These are phyloP conservation scores for Pentamera pediparva DNA, from an alignment of 53 echinoderm and acorn worm genomes.

Conservation along the genomic window DNA sequence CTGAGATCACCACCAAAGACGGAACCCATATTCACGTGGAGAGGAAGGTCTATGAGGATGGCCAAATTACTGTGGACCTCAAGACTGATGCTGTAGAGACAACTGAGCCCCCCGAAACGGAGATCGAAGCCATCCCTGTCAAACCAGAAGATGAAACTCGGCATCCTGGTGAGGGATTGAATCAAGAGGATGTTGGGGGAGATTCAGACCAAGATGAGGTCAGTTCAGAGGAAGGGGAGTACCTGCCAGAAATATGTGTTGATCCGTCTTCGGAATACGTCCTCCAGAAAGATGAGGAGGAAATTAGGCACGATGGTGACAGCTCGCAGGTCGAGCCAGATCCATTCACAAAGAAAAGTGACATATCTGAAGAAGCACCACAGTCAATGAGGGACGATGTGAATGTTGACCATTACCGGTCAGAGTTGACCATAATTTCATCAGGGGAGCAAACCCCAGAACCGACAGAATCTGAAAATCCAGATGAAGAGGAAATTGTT, in stretches of 20 bases:
- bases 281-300: slow-evolving; percentile 1
- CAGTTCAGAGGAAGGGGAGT: slow-evolving; percentile 44
- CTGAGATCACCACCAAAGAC: slow-evolving; percentile 15
- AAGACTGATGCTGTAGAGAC: slow-evolving; percentile 9
- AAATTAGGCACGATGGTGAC: not conserved
- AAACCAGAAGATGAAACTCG: not conserved
- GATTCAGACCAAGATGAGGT: slow-evolving; percentile 42
- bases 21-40: slow-evolving; percentile 14
- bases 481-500: slow-evolving; percentile 30
- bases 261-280: slow-evolving; percentile 30
- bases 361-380: slow-evolving; percentile 12
- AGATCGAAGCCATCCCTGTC: not conserved
- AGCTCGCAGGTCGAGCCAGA: slow-evolving; percentile 40
- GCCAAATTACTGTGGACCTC: slow-evolving; percentile 12
- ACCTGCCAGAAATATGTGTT: slow-evolving; percentile 45
- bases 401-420: not conserved
- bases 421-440: not conserved
- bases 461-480: not conserved
- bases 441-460: not conserved
- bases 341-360: slow-evolving; percentile 61
- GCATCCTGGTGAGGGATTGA: not conserved
- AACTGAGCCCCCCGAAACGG: not conserved
- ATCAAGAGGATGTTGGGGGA: not conserved
- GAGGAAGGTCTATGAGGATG: slow-evolving; percentile 15
- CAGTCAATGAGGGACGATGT: not conserved